Evolutionary conservation across 2,888 invertebrate genomes (phyloP), one percentile per base, ranked within the genome.

Genomic region (Macropis europaea): DNA sequence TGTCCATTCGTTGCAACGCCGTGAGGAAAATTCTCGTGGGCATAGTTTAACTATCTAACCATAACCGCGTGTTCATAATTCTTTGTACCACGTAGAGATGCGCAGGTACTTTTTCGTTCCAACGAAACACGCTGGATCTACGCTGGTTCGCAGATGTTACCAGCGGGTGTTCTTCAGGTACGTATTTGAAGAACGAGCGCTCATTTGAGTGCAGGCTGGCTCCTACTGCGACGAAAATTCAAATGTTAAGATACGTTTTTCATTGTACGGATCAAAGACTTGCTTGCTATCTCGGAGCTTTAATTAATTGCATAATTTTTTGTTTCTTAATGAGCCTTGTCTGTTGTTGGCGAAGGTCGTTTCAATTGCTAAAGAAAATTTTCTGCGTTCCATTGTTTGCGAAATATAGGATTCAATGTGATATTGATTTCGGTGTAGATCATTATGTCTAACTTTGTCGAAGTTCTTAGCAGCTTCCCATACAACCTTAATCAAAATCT

Each of bases 171-270:
- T 71, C 77, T 53, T 52, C 74, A 36, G 62, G 36, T 48, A 76
- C 64, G 57, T 72, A 68, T 64, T 69, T 79, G 69, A 78, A 63
- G 70, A 79, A 75, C 77, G 77, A 71, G 54, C 73, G 76, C 59
- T 79, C 66, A 56, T 76, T 76, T 67, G 64, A 61, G 73, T 30
- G 59, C 73, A 38, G 52, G 38, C 42, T 60, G 61, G 36, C 57
- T 75, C 74, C 79, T 67, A 77, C 75, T 79, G 77, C 43, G 77
- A 74, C 63, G 71, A 79, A 73, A 74, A 72, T 79, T 62, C 70
- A 61, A 79, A 79, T 66, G 68, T 76, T 70, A 57, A 77, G 67
- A 53, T 40, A 40, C 52, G 72, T 68, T 73, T 77, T 59, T 54
- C 62, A 62, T 45, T 73, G 60, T 11, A 32, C 48, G 53, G 66